phyloP scores from a whole-genome alignment of 2,113 vertebrate species.

The Salminus brasiliensis region DNA sequence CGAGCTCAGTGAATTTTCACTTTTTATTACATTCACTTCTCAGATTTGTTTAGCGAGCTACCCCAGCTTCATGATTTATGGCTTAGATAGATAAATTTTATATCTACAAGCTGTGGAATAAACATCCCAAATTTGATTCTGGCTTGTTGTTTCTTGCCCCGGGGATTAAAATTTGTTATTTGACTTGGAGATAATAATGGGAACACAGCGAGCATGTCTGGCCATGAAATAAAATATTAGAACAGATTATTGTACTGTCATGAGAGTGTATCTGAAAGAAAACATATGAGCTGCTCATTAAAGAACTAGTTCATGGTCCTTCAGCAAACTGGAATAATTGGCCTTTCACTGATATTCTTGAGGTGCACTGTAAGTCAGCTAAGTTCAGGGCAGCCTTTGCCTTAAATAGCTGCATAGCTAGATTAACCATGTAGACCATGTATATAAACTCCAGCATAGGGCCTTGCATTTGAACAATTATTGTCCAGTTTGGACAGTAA shows the following conservation, averaged over 20 bases:
- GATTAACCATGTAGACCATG: too few relatives aligned
- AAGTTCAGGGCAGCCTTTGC: background rate
- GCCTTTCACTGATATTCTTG: slow-evolving; percentile 1
- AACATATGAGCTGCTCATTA: slow-evolving; percentile 13
- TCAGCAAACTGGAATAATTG: slow-evolving; percentile 28
- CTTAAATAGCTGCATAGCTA: background rate
- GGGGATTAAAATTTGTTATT: slow-evolving; percentile 43
- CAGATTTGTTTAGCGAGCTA: slow-evolving; percentile 35
- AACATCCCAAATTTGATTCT: slow-evolving; percentile 46
- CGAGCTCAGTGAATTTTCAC: slow-evolving; percentile 31
- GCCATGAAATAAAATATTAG: slow-evolving; percentile 52
- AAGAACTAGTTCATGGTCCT: slow-evolving; percentile 8
- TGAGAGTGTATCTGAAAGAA: slow-evolving; percentile 28
- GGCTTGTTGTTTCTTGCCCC: slow-evolving; percentile 41
- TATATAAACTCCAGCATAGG: too few relatives aligned
- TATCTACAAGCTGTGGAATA: slow-evolving; percentile 53
- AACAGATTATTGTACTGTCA: slow-evolving; percentile 40
- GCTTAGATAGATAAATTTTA: slow-evolving; percentile 46
- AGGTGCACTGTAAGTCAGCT: background rate
- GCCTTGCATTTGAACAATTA: too few relatives aligned
- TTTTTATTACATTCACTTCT: slow-evolving; percentile 41
- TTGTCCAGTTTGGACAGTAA: too few relatives aligned
- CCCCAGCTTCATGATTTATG: slow-evolving; percentile 46
- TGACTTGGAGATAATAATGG: slow-evolving; percentile 47
- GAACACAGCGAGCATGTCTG: slow-evolving; percentile 27